Base-by-base conservation (phyloP, 1,140 invertebrate species). In the Hylaeus anthracinus region DNA sequence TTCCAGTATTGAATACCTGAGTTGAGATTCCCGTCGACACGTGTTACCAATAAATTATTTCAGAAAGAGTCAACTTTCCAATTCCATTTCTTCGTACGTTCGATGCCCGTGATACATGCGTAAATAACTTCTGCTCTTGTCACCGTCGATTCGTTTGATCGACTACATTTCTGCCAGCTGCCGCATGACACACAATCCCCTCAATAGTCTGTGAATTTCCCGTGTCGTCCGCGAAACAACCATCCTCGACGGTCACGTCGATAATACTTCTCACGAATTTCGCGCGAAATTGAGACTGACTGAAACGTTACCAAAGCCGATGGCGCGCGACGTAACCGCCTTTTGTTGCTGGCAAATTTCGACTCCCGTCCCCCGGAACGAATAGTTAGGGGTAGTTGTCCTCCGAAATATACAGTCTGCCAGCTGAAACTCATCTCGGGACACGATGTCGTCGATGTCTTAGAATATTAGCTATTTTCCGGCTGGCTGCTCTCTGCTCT, bases 401-500 rank as follows among this genome's bases (percentile, higher is more conserved):
- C 53, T 39, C 55, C 10, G 60, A 70, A 77, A 61, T 77, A 65
- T 55, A 61, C 55, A 70, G 58, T 56, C 77, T 71, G 75, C 43
- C 79, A 79, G 85, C 73, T 81, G 73, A 77, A 75, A 69, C 79
- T 78, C 83, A 85, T 88, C 86, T 83, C 63, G 66, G 60, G 26
- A 72, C 61, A 74, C 72, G 72, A 83, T 82, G 74, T 87, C 67
- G 72, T 73, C 84, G 56, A 84, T 84, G 82, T 86, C 82, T 88
- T 88, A 81, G 89, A 85, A 89, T 87, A 89, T 88, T 89, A 89
- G 84, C 88, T 87, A 90, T 90, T 90, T 90, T 88, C 88, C 83
- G 72, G 79, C 77, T 88, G 88, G 81, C 37, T 61, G 72, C 87
- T 87, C 72, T 78, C 39, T 69, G 15, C 55, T 81, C 75, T n/a